These are phyloP conservation scores for Diuraphis noxia DNA, from an alignment of 1,140 invertebrate species.

Conservation along the genomic window DNA sequence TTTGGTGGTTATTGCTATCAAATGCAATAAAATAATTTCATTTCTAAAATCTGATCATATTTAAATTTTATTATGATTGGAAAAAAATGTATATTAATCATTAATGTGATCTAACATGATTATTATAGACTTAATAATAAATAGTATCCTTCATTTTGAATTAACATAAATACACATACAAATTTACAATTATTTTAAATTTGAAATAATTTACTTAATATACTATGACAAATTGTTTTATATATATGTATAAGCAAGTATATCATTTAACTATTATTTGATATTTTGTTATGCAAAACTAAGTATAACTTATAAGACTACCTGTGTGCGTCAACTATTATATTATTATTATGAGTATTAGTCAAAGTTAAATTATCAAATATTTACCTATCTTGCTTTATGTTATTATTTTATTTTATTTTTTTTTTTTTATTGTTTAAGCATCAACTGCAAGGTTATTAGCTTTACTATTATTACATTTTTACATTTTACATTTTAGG, in stretches of 20 bases:
- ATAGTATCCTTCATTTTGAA: not conserved
- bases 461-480: no score
- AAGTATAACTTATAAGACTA: not conserved
- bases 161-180: not conserved
- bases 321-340: not conserved
- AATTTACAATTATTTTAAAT: not conserved
- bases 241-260: no score
- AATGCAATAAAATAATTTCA: not conserved
- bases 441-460: no score
- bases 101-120: no score
- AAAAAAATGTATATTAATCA: not conserved
- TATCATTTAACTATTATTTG: not conserved
- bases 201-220: not conserved
- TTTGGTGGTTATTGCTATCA: not conserved
- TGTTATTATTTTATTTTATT: no score
- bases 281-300: not conserved
- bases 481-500: no score
- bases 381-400: not conserved
- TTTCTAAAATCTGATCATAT: not conserved
- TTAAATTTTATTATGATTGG: not conserved
- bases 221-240: no score
- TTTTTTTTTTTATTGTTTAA: no score
- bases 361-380: not conserved
- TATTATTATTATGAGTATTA: not conserved
- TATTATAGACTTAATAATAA: not conserved